Percentiles rank a stretch among this genome's conserved stretches.
Evolutionary conservation across 2,888 invertebrate genomes (phyloP).

Genomic region (Callyntrura guangdongensis): DNA sequence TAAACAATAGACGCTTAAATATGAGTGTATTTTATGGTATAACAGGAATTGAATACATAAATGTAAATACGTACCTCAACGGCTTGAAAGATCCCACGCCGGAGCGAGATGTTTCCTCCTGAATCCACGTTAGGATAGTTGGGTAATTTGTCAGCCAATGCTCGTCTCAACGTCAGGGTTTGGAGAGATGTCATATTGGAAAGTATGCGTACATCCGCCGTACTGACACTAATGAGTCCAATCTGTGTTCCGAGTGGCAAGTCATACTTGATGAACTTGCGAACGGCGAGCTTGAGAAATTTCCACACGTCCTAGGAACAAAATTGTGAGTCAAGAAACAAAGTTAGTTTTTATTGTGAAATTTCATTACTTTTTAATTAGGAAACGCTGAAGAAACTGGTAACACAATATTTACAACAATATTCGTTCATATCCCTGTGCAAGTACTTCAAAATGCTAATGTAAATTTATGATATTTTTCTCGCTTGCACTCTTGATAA

Average conservation of each 20-base stretch:
- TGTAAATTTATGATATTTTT: no score
- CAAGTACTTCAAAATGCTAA: no score
- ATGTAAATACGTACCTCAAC: slow-evolving; percentile 82
- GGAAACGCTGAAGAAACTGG: neutral
- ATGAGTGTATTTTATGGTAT: no score
- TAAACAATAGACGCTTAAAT: no score
- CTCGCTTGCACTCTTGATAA: no score
- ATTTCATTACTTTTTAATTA: slow-evolving; percentile 73
- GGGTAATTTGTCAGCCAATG: slow-evolving; percentile 84
- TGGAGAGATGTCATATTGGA: slow-evolving; percentile 85
- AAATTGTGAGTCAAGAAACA: slow-evolving; percentile 60
- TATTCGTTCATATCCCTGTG: no score
- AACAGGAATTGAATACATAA: slow-evolving; percentile 30
- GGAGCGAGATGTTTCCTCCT: slow-evolving; percentile 84
- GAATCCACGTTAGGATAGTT: slow-evolving; percentile 85
- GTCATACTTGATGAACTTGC: slow-evolving; percentile 85
- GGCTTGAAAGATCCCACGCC: slow-evolving; percentile 84
- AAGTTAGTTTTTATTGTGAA: slow-evolving; percentile 53
- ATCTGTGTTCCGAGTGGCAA: slow-evolving; percentile 84
- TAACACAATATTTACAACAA: neutral
- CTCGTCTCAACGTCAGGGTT: slow-evolving; percentile 82
- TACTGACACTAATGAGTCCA: slow-evolving; percentile 84
- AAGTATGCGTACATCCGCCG: slow-evolving; percentile 84
- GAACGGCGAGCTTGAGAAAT: slow-evolving; percentile 84
- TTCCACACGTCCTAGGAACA: slow-evolving; percentile 84